Evolutionary conservation across 1,140 invertebrate genomes (phyloP).

Genomic region (Rhagoletis pomonella): DNA sequence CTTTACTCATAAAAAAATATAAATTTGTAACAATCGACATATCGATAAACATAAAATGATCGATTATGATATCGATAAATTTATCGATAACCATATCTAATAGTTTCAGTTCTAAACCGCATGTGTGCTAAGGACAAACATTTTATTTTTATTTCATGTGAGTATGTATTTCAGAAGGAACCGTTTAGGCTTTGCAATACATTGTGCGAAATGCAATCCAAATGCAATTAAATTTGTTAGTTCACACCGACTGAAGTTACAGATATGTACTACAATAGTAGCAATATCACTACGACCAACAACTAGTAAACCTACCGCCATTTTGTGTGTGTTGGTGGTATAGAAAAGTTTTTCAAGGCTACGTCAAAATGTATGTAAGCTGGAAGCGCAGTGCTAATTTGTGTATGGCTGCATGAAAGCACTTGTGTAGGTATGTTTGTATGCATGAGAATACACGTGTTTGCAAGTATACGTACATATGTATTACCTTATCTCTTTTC

Average conservation of each 20-base stretch:
- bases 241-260: constrained; percentile 16
- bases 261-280: neutral
- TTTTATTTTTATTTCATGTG: too few species aligned
- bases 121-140: too few species aligned
- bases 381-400: neutral
- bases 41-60: too few species aligned
- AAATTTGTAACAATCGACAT: too few species aligned
- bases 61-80: too few species aligned
- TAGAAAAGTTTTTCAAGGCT: constrained; percentile 6
- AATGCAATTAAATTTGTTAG: constrained; percentile 38
- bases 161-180: too few species aligned
- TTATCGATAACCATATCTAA: too few species aligned
- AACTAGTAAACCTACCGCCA: neutral
- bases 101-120: too few species aligned
- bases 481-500: neutral
- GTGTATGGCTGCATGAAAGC: neutral
- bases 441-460: neutral
- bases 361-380: neutral
- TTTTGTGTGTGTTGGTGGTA: neutral
- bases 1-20: too few species aligned
- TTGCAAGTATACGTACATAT: neutral
- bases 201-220: neutral
- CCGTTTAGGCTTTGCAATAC: neutral
- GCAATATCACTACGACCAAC: neutral
- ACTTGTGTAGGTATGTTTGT: neutral